These are phyloP conservation scores for Colletes gigas DNA, from an alignment of 1,140 invertebrate species.

Conservation along the genomic window DNA sequence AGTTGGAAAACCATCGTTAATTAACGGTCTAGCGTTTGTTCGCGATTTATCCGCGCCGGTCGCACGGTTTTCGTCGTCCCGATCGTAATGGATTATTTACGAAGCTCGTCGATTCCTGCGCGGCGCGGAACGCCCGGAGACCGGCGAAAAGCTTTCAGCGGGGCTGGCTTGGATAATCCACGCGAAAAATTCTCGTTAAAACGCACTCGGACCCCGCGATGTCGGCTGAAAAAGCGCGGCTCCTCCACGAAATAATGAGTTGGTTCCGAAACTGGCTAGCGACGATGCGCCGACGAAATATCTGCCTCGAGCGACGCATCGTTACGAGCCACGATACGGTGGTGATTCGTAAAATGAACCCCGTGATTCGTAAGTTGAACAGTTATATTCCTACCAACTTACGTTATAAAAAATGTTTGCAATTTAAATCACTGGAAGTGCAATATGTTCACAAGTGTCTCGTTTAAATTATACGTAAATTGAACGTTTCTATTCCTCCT, in stretches of 20 bases:
- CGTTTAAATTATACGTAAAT: no score
- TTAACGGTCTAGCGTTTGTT: background rate
- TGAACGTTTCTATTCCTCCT: no score
- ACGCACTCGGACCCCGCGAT: background rate
- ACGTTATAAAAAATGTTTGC: no score
- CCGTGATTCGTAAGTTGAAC: no score
- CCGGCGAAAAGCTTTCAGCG: background rate
- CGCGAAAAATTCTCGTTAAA: constrained; percentile 16
- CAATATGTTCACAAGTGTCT: no score
- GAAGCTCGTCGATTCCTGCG: background rate
- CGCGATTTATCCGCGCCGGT: background rate
- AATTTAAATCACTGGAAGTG: no score
- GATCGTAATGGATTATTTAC: background rate
- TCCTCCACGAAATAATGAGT: constrained; percentile 19
- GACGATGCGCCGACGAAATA: no score
- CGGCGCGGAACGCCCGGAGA: background rate
- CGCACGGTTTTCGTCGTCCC: background rate
- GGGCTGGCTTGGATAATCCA: background rate
- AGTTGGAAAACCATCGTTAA: background rate
- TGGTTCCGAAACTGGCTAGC: background rate
- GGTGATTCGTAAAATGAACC: no score
- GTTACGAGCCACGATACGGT: background rate
- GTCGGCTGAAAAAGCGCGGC: constrained; percentile 1
- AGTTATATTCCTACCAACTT: no score
- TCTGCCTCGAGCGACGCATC: background rate